Percentiles rank a stretch among this genome's conserved stretches.
Evolutionary conservation across 1,140 invertebrate genomes (phyloP).

Genomic region (Ostrea edulis): DNA sequence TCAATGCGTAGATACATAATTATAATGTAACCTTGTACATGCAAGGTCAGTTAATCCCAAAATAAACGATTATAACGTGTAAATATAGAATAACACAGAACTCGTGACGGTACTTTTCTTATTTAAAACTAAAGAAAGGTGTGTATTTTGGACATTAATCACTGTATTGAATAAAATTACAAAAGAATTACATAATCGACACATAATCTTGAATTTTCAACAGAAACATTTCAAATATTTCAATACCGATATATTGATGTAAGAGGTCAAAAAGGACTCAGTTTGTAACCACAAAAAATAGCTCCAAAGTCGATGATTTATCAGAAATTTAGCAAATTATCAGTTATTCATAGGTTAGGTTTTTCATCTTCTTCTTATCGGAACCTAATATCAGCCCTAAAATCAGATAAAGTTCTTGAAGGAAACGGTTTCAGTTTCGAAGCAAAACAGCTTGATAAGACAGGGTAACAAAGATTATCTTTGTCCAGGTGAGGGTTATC

Average conservation of each 20-base stretch:
- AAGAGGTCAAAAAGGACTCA: not conserved
- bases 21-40: too few species aligned
- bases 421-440: not conserved
- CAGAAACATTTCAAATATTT: not conserved
- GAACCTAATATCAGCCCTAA: not conserved
- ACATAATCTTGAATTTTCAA: not conserved
- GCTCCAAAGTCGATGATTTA: not conserved
- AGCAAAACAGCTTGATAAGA: not conserved
- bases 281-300: not conserved
- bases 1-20: too few species aligned
- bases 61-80: too few species aligned
- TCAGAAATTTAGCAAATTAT: conserved; percentile 16
- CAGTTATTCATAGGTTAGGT: not conserved
- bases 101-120: too few species aligned
- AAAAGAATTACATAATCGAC: not conserved
- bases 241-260: not conserved
- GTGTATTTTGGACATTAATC: too few species aligned
- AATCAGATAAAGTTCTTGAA: not conserved
- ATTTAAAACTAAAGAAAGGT: too few species aligned
- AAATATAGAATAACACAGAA: too few species aligned
- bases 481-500: conserved; percentile 22
- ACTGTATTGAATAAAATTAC: too few species aligned
- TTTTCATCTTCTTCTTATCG: not conserved
- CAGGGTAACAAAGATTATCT: not conserved
- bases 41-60: too few species aligned